Conservation (phyloP, 2,797 vertebrate species). For the Molossus molossus region DNA sequence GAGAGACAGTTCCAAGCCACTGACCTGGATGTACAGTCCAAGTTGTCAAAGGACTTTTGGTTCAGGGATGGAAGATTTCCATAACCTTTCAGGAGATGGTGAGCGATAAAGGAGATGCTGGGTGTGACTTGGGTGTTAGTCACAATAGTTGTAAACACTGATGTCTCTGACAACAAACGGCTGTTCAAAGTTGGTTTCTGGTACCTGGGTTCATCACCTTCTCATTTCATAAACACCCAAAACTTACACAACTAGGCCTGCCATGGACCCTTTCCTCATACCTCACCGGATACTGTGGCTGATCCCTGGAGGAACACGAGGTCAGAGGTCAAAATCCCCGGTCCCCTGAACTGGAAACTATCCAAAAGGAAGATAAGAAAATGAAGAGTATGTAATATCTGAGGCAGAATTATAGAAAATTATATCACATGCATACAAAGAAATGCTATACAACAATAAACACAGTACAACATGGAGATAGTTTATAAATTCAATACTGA, state of each 20-base stretch:
- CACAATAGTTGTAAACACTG: not conserved
- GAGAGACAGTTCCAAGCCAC: not conserved
- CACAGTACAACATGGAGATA: not conserved
- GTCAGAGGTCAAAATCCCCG: not conserved
- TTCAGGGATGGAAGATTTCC: not conserved
- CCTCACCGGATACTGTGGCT: not conserved
- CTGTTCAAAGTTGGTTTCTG: not conserved
- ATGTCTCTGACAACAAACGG: not conserved
- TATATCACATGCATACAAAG: not conserved
- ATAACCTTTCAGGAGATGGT: not conserved
- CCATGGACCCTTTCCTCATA: not conserved
- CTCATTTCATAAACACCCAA: not conserved
- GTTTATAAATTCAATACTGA: not conserved
- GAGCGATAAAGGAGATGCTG: not conserved
- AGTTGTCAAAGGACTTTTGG: not conserved
- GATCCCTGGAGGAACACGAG: not conserved
- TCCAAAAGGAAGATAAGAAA: not conserved
- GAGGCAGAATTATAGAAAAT: not conserved
- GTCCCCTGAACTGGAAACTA: not conserved
- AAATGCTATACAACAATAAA: not conserved
- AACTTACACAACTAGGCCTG: not conserved
- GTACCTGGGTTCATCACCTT: not conserved
- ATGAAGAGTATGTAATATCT: not conserved
- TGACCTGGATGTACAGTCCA: not conserved
- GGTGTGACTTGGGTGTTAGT: not conserved